phyloP scores from a whole-genome alignment of 1,140 invertebrate species.

The Pemphigus obesinymphae region DNA sequence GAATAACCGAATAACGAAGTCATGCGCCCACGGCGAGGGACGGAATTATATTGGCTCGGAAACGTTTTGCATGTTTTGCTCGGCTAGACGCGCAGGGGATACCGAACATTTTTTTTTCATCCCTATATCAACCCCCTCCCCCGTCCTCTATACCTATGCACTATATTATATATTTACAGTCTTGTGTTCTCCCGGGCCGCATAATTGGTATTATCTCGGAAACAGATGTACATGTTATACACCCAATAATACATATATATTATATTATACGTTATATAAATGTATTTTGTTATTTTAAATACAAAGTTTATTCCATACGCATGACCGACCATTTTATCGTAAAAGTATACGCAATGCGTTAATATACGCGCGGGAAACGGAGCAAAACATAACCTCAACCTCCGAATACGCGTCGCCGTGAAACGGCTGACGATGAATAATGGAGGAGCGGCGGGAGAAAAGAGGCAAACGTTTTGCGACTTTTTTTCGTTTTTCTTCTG shows the following conservation, averaged over 20 bases:
- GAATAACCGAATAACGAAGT: too few relatives aligned
- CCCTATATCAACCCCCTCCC: neutral
- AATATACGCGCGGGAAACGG: neutral
- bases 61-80: constrained; percentile 14
- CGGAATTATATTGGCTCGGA: too few relatives aligned
- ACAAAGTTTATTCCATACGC: neutral
- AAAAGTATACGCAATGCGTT: neutral
- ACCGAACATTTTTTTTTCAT: neutral
- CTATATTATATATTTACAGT: neutral
- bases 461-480: neutral
- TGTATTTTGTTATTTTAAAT: constrained; percentile 3
- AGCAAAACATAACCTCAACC: neutral
- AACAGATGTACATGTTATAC: neutral
- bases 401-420: too few relatives aligned
- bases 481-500: neutral
- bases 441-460: neutral
- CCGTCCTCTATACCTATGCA: too few relatives aligned
- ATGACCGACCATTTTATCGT: constrained; percentile 16
- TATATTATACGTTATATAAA: too few relatives aligned
- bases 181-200: neutral
- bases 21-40: too few relatives aligned
- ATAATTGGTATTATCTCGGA: neutral
- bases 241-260: neutral
- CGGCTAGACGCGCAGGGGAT: too few relatives aligned
- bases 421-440: too few relatives aligned